Base-by-base conservation (phyloP, 2,113 vertebrate genomes). In the Channa maculata region DNA sequence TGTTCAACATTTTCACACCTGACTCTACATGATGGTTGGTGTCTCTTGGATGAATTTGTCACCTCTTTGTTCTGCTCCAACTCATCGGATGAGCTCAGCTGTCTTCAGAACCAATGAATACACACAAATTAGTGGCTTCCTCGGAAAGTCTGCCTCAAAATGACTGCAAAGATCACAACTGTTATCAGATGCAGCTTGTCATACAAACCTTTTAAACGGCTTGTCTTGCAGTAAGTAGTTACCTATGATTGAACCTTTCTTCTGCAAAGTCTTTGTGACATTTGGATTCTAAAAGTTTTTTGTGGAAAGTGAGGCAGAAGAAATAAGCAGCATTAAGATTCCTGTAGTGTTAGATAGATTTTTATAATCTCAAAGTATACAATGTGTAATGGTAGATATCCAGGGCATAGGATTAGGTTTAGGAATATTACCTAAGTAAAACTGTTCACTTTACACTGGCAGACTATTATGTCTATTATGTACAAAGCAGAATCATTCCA, bases 211-310 rank as follows among this genome's bases (percentile, higher is more conserved):
- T 92, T 91, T 92, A 59, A 90, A 9, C 0, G 86, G 84, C 80
- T 91, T 94, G 83, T 93, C 93, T 4, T 91, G 88, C 77, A 82
- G 90, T 55, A 95, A 79, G 92, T 91, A 94, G 87, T 92, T 93
- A 82, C 94, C 94, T 90, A 95, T 88, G 80, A 95, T 51, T 90
- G 95, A 96, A 61, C 94, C 95, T 86, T 88, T 93, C 94, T 94
- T 96, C 94, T 90, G 63, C 83, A 92, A 85, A 70, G 73, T 53
- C 66, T 89, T 91, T 91, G 58, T 91, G 89, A 89, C 79, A 65
- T 92, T 87, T 82, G 83, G 83, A 5, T n/a, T 93, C 95, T 96
- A 80, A 85, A 79, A 53, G 57, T 51, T 64, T 83, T 81, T 52
- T 54, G 71, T 72, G 57, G 71, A 64, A 36, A 82, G 72, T 76